These are phyloP conservation scores for Thelaira solivaga DNA, from an alignment of 2,888 invertebrate genomes.

Conservation along the genomic window DNA sequence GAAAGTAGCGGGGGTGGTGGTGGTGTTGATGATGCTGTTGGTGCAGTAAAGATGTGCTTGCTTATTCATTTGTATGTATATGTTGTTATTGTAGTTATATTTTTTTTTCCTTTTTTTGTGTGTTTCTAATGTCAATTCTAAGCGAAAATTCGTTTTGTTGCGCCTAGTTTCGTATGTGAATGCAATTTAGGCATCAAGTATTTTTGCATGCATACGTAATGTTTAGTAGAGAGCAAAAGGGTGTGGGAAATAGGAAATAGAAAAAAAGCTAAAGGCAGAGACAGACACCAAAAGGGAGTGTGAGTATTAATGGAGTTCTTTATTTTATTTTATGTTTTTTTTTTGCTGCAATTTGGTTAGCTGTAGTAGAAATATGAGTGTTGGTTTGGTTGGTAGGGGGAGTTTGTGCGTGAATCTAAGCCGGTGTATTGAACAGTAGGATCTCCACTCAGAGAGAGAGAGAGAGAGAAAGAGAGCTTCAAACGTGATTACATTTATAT, in stretches of 20 bases:
- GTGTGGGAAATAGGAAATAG: neutral
- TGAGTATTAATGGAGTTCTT: neutral
- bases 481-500: neutral
- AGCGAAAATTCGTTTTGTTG: conserved; percentile 63
- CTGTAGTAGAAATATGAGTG: conserved; percentile 3
- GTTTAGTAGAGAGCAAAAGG: neutral
- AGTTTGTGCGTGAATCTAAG: conserved; percentile 21
- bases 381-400: neutral
- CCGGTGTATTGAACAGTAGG: conserved; percentile 6
- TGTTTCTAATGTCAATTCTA: conserved; percentile 62
- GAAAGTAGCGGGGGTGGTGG: neutral
- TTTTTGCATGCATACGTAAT: conserved; percentile 65
- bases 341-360: neutral
- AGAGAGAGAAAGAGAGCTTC: too few relatives aligned
- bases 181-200: conserved; percentile 64
- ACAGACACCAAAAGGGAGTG: neutral
- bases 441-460: too few relatives aligned
- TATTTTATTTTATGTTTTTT: too few relatives aligned
- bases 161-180: conserved; percentile 61
- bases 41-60: conserved; percentile 28
- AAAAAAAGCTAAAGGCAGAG: too few relatives aligned
- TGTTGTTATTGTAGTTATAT: conserved; percentile 23
- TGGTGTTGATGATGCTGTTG: neutral
- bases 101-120: conserved; percentile 12
- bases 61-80: conserved; percentile 9